Evolutionary conservation across 2,797 vertebrate species (phyloP).

Genomic region (Malacoctenus gilli): DNA sequence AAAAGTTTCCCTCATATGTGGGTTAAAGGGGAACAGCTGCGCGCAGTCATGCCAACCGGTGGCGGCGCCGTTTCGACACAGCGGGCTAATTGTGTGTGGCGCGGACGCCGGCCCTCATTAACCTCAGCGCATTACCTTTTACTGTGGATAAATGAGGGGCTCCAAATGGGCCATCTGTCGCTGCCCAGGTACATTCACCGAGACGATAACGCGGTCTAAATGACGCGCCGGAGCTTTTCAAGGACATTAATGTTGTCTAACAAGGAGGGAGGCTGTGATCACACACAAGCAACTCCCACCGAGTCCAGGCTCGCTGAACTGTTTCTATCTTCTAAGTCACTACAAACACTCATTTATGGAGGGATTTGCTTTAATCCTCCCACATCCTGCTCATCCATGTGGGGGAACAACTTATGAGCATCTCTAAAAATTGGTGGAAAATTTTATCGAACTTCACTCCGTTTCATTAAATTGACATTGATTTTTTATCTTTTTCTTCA

Average conservation of each 20-base stretch:
- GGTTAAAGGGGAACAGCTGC: slow-evolving; percentile 70
- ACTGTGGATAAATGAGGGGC: slow-evolving; percentile 67
- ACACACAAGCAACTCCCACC: slow-evolving; percentile 3
- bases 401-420: no score
- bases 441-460: no score
- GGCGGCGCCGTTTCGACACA: slow-evolving; percentile 47
- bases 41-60: slow-evolving; percentile 34
- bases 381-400: no score
- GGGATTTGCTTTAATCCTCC: no score
- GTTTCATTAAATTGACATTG: no score
- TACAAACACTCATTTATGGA: no score
- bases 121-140: slow-evolving; percentile 74
- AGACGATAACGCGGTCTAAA: slow-evolving; percentile 23
- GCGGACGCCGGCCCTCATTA: slow-evolving; percentile 73
- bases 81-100: slow-evolving; percentile 74
- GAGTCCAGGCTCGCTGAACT: neutral
- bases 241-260: slow-evolving; percentile 41
- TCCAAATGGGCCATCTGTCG: slow-evolving; percentile 73
- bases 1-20: slow-evolving; percentile 39
- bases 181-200: slow-evolving; percentile 39
- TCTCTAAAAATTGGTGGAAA: no score
- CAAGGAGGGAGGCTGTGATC: slow-evolving; percentile 12
- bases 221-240: slow-evolving; percentile 44
- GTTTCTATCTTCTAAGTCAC: no score
- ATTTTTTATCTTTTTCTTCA: no score